Conservation (phyloP, 2,888 invertebrate species). For the Oithona nana region DNA sequence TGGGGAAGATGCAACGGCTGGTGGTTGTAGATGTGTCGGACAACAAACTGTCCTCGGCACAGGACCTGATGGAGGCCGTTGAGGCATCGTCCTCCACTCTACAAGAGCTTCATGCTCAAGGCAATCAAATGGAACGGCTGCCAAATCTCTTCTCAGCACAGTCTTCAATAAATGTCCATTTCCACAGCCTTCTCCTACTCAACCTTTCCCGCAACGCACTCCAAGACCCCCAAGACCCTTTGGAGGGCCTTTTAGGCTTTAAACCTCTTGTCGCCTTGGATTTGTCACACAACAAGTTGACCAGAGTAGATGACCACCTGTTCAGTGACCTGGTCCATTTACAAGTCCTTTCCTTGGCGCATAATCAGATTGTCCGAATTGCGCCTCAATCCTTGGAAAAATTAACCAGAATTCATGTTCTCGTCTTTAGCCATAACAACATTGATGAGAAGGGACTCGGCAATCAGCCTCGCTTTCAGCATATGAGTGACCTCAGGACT, state of each 20-base stretch:
- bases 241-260: neutral
- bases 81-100: neutral
- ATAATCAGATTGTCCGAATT: neutral
- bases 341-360: neutral
- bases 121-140: neutral
- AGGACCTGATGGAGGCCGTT: neutral
- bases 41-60: neutral
- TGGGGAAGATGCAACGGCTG: neutral
- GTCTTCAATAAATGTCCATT: neutral
- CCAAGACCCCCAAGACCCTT: neutral
- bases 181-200: neutral
- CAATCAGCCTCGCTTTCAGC: neutral
- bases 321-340: neutral
- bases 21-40: neutral
- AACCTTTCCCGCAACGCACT: conserved; percentile 1
- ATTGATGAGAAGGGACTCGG: neutral
- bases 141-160: neutral
- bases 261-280: neutral
- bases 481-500: neutral
- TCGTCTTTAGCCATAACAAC: neutral
- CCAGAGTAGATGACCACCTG: neutral
- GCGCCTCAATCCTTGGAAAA: neutral
- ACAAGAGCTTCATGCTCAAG: neutral
- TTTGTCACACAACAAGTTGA: neutral
- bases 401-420: neutral